Base-by-base conservation (phyloP, 2,888 invertebrate species). In the Epinotia demarniana region DNA sequence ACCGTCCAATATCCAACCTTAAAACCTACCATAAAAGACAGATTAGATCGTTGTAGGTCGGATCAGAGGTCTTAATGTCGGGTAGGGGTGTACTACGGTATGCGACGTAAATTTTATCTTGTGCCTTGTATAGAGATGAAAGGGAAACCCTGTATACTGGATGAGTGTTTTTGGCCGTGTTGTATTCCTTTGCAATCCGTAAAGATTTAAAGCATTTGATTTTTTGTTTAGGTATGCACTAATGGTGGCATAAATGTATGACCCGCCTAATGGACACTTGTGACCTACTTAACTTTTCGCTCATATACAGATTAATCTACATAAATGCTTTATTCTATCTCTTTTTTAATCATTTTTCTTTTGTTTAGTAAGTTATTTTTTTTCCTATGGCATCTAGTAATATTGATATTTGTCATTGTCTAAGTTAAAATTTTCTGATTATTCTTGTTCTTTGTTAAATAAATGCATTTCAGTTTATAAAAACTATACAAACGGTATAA, bases 21-120 rank as follows among this genome's bases (percentile, higher is more conserved):
- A 9, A 0, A 13, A 19, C 18, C 9, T 4, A 1, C 0, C 2
- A 19, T 1, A 33, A 16, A 77, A 66, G 46, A 63, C 62, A 53
- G 16, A 70, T 79, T 69, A 39, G 11, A 19, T 33, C 13, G 27
- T 3, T 46, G 6, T 27, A 33, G 23, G 33, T 57, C 4, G 43
- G 16, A 55, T 55, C 16, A 33, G 43, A 63, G 68, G n/a, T 75
- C 58, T 64, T 2, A 0, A 13, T n/a, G 61, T 13, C 67, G 84
- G 83, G 86, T 78, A 73, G 79, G 78, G 81, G 81, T 82, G 79
- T 89, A 89, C 89, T 89, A 89, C 81, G 89, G 88, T 82, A 89
- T 86, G 86, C 87, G 81, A 85, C 87, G 89, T 89, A 89, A 87
- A 87, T 87, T 87, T 85, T 84, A 83, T 85, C 79, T 79, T 69